These are phyloP conservation scores for Chauna torquata DNA, from an alignment of 2,113 vertebrate species.

Conservation along the genomic window DNA sequence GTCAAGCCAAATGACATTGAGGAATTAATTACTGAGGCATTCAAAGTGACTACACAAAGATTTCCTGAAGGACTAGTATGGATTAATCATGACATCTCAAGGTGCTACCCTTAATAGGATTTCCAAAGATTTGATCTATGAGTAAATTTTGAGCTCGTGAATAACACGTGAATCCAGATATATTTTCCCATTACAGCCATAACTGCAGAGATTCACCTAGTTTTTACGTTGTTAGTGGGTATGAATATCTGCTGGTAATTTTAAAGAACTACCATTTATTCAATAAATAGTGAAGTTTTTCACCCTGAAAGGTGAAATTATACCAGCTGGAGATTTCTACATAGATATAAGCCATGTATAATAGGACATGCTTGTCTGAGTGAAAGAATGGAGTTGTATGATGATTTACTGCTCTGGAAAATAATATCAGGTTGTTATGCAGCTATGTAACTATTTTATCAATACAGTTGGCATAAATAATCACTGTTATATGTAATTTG, in stretches of 20 bases:
- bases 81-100: constrained; percentile 68
- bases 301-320: constrained; percentile 8
- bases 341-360: not conserved
- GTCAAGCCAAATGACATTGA: constrained; percentile 43
- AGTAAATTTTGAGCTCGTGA: constrained; percentile 46
- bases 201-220: not conserved
- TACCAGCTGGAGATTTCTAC: not conserved
- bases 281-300: not conserved
- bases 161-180: not conserved
- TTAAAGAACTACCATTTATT: not conserved
- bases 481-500: not conserved
- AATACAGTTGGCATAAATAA: not conserved
- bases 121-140: constrained; percentile 55
- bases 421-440: not conserved
- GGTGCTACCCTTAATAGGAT: constrained; percentile 63
- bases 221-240: not conserved
- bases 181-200: not conserved
- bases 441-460: not conserved
- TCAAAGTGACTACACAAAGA: constrained; percentile 46
- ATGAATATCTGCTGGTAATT: not conserved
- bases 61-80: constrained; percentile 59
- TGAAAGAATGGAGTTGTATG: not conserved
- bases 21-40: constrained; percentile 54
- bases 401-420: constrained; percentile 1
- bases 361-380: not conserved